A percentile compares a stretch with the other conserved stretches of the same genome.
phyloP scores from a whole-genome alignment of 2,888 invertebrate genomes.

The Imbricaverruca yamaguchii region DNA sequence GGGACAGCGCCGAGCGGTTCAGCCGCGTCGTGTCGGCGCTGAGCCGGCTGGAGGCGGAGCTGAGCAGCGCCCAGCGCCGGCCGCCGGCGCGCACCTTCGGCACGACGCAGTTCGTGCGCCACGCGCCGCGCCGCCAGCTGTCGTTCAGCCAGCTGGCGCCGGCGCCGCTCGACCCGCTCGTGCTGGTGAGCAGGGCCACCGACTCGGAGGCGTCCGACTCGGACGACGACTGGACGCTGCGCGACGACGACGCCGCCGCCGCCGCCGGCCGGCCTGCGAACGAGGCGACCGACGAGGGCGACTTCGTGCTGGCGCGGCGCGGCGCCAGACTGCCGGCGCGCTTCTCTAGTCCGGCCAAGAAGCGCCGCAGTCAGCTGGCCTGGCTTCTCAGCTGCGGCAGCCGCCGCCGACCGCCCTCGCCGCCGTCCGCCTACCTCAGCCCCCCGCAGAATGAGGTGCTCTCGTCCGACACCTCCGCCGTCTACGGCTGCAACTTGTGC shows the following conservation, averaged over 20 bases:
- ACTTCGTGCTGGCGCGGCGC: background rate
- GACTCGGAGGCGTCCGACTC: conserved; percentile 13
- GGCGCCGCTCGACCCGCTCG: background rate
- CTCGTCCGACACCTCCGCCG: background rate
- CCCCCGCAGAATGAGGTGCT: background rate
- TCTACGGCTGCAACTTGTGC: conserved; percentile 9
- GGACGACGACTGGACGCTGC: background rate
- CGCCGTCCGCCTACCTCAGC: background rate
- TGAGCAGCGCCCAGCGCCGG: background rate
- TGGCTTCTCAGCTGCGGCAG: conserved; percentile 13
- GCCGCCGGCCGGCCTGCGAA: background rate
- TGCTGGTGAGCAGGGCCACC: background rate
- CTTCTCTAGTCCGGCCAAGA: background rate
- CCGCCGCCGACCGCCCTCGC: conserved; percentile 6
- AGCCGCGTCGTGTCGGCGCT: conserved; percentile 9
- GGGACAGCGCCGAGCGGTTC: conserved; percentile 6
- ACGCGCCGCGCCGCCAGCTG: conserved; percentile 3
- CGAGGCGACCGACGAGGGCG: background rate
- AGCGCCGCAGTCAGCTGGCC: background rate
- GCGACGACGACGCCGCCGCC: background rate
- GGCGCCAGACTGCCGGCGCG: background rate
- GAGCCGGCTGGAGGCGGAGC: conserved; percentile 6
- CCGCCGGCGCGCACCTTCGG: background rate
- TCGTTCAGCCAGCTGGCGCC: background rate
- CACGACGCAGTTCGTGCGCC: conserved; percentile 6